Base-by-base conservation (phyloP, 2,888 invertebrate genomes). In the Andrena marginata region DNA sequence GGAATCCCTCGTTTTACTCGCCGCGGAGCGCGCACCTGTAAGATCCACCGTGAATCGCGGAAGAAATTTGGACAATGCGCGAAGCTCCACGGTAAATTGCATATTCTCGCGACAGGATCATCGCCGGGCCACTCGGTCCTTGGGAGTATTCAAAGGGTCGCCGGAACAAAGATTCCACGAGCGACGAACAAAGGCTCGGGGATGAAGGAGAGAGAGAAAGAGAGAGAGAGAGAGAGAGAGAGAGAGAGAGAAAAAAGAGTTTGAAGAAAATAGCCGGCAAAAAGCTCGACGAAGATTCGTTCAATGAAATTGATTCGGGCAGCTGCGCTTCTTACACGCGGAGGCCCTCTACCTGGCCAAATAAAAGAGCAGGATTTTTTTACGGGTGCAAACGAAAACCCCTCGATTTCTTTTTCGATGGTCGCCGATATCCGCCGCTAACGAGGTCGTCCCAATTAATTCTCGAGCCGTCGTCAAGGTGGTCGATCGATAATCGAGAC, bases 371-470 rank as follows among this genome's bases (percentile, higher is more conserved):
- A 78, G 48, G 73, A 85, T 74, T 75, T 80, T 86, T 84, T 84
- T 85, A 84, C 85, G 86, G 81, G 79, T 85, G 85, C 86, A 83
- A 86, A 83, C 79, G 81, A 72, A 86, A 86, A 85, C 64, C 81
- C 56, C 74, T 63, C 63, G 76, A 85, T 86, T 86, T 86, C 79
- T 82, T 86, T 86, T 80, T 86, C 86, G 86, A 86, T 86, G 76
- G 84, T 76, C 60, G 77, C 68, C 85, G 86, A 87, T 87, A 87
- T 87, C 85, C 86, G 69, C 82, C 86, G 81, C 87, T 87, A 87
- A 87, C 87, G 87, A 87, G 87, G 87, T 87, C 87, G 87, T 87
- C 86, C 87, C 87, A 87, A 87, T 87, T 87, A 87, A 87, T 87
- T 87, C 87, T 63, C 82, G 75, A 82, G 87, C 87, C 86, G 86